phyloP scores from a whole-genome alignment of 1,140 invertebrate species.

The Lepidurus packardi region DNA sequence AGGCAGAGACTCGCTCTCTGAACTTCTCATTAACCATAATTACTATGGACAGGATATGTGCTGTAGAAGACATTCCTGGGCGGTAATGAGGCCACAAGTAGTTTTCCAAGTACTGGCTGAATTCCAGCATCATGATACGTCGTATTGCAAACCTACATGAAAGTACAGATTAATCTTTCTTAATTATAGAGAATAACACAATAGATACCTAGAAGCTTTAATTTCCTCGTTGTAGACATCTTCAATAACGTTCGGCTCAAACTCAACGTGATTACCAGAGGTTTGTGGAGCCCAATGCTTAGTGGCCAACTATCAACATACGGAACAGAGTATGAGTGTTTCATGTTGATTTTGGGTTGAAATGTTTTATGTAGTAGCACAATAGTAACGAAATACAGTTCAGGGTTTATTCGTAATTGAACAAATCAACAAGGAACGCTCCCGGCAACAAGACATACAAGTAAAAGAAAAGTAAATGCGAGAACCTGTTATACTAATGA shows the following conservation, averaged over 20 bases:
- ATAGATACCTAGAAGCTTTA: conserved; percentile 57
- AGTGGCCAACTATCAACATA: conserved; percentile 63
- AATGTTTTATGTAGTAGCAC: too few relatives aligned
- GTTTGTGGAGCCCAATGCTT: conserved; percentile 84
- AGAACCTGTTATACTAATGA: too few relatives aligned
- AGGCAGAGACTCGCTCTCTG: conserved; percentile 90
- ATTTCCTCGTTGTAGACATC: conserved; percentile 77
- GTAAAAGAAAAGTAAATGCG: too few relatives aligned
- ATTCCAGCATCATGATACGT: conserved; percentile 91
- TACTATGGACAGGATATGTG: conserved; percentile 90
- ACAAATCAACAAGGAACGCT: too few relatives aligned
- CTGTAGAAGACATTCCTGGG: conserved; percentile 57
- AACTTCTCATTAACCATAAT: conserved; percentile 99
- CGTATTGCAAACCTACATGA: conserved; percentile 68
- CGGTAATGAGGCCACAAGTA: conserved; percentile 95
- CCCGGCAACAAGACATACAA: too few relatives aligned
- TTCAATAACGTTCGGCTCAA: conserved; percentile 66
- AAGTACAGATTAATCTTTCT: conserved; percentile 31
- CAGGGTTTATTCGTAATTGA: too few relatives aligned
- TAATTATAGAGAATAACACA: conserved; percentile 33
- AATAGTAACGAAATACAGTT: too few relatives aligned
- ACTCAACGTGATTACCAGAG: conserved; percentile 59
- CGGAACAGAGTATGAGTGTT: conserved; percentile 25
- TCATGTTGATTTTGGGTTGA: too few relatives aligned
- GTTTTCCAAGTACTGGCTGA: conserved; percentile 94